Base-by-base conservation (phyloP, 2,113 vertebrate genomes). In the Pyxicephalus adspersus region DNA sequence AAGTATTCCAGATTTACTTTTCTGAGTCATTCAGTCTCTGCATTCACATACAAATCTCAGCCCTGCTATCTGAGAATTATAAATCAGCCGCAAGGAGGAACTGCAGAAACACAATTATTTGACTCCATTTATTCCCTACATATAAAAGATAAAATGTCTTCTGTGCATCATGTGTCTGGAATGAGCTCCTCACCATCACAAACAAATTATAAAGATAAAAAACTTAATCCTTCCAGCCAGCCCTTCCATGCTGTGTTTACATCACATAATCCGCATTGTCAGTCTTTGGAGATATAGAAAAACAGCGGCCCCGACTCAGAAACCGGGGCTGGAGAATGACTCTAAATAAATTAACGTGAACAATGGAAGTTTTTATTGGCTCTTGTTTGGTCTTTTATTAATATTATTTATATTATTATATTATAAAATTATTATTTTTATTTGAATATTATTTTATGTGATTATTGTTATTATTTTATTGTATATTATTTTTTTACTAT, bases 201-300 rank as follows among this genome's bases (percentile, higher is more conserved):
- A 75, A 52, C 63, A 82, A 81, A 82, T 82, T 57, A 82, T 74
- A 82, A 66, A 75, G 80, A 82, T 82, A 75, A 82, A 45, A 82
- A 66, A 29, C 52, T n/a, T 82, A 75, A 82, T 82, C 80, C 71
- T 51, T 20, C 67, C 61, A 57, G 22, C 22, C 25, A 3, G 28
- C 52, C 63, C 45, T 22, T 26, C 11, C 34, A 75, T 58, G 50
- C 29, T 45, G 51, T 65, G 80, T 58, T 57, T 75, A 64, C 66
- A 66, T 45, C 71, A 57, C 22, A 55, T 75, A 82, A 82, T 75
- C 71, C 80, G 1, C 54, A 55, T 20, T 73, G 68, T 38, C 25
- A 63, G 45, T 74, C 61, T 66, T 65, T 51, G 45, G 26, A 65
- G 61, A 82, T 64, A 82, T 71, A 22, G 79, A 22, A 52, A 45